Base-by-base conservation (phyloP, 2,888 invertebrate genomes). In the Netelia fuscicornis region DNA sequence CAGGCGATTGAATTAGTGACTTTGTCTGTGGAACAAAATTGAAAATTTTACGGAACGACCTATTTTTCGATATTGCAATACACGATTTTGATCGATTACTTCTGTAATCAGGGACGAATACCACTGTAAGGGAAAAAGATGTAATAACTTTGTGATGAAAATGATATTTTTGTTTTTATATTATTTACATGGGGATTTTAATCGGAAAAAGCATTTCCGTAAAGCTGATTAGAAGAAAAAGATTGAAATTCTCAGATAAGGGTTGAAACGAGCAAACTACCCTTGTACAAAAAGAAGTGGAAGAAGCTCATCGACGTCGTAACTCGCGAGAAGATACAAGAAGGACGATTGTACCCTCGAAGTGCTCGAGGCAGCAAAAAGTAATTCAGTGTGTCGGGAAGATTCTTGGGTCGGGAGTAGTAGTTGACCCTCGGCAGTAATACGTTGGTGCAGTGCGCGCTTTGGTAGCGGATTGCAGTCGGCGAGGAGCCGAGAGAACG, bases 361-460 rank as follows among this genome's bases (percentile, higher is more conserved):
- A 30, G 20, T 37, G 37, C 13, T 30, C 3, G n/a, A 42, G 64
- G 56, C 42, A 42, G 78, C n/a, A 64, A 56, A 64, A 79, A 72
- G 71, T 80, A 74, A 74, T 67, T 67, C 74, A 48, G 58, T 56
- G 52, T 74, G 58, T 80, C 71, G 72, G 6, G 42, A 23, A 67
- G 83, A 37, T 48, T 48, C 58, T n/a, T 13, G 72, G 42, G 54
- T 52, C 44, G 52, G 11, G 11, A 48, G 56, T 8, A 74, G 58
- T 48, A 17, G 62, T 65, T 64, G 72, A 23, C 60, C 54, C 60
- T 20, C 20, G 64, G 64, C 64, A 68, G 54, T 81, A 64, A 30
- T 68, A 81, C 65, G 13, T 54, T 62, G 81, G 62, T 76, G 82
- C 83, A 77, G 76, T 80, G 75, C 37, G 64, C 23, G 65, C 75